Evolutionary conservation across 30 jellyfish, hydroid and myxozoan species (phyloP).

Genomic region (Aurelia sp.): DNA sequence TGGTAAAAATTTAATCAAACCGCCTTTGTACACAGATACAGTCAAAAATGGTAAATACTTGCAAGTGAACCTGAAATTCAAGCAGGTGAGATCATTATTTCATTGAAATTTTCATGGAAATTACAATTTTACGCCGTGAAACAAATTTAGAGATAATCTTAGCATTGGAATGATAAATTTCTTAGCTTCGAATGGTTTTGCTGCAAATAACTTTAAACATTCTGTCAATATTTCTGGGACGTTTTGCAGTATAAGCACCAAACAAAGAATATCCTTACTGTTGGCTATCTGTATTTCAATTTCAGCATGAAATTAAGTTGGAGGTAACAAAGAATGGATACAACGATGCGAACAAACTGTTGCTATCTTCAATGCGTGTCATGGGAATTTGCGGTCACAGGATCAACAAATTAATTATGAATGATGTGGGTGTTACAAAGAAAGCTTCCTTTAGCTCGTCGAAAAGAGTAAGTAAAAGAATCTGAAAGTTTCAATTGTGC

Average conservation of each 20-base stretch:
- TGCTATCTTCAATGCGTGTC: slow-evolving; percentile 26
- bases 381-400: slow-evolving; percentile 62
- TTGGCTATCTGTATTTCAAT: background rate
- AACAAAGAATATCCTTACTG: background rate
- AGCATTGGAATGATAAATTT: too few species aligned
- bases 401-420: slow-evolving; percentile 10
- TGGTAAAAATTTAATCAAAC: too few species aligned
- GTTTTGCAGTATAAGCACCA: background rate
- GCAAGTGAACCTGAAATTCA: slow-evolving; percentile 9
- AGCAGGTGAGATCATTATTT: background rate
- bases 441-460: slow-evolving; percentile 22
- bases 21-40: too few species aligned
- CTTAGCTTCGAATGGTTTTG: too few species aligned
- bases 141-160: too few species aligned
- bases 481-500: background rate
- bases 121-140: too few species aligned
- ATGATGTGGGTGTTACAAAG: slow-evolving; percentile 6
- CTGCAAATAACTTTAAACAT: too few species aligned
- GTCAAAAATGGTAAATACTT: slow-evolving; percentile 5
- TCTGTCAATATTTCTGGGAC: too few species aligned
- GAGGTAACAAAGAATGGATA: slow-evolving; percentile 38
- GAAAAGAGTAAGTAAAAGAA: slow-evolving; percentile 10
- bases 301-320: slow-evolving; percentile 38
- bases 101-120: background rate
- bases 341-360: slow-evolving; percentile 11